These are phyloP conservation scores for Charadrius vociferus DNA, from an alignment of 2,113 vertebrate genomes.

Conservation along the genomic window DNA sequence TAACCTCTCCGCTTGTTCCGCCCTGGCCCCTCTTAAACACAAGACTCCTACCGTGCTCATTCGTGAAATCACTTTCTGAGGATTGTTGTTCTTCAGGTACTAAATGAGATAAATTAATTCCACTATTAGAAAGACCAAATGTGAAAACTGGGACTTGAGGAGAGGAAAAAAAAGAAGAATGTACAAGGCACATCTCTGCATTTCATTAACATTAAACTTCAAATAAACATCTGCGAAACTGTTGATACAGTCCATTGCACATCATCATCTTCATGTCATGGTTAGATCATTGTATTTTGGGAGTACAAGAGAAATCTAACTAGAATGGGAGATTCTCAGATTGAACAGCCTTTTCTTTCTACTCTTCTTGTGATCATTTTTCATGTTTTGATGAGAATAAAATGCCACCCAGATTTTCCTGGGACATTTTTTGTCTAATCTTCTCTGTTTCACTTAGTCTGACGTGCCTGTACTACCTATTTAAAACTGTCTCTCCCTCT, in stretches of 20 bases:
- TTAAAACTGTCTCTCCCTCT: conserved; percentile 61
- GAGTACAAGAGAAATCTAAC: conserved; percentile 45
- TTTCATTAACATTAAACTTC: conserved; percentile 65
- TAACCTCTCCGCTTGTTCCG: background rate
- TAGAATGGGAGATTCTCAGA: conserved; percentile 49
- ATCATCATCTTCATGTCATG: conserved; percentile 51
- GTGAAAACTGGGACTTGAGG: background rate
- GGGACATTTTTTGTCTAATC: conserved; percentile 34
- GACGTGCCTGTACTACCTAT: conserved; percentile 63
- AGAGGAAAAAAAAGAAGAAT: background rate
- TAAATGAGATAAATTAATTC: conserved; percentile 2
- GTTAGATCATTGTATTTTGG: conserved; percentile 41
- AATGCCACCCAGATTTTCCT: conserved; percentile 22
- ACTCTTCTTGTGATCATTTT: background rate
- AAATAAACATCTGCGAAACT: conserved; percentile 59
- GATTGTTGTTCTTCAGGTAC: background rate
- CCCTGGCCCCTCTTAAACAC: background rate
- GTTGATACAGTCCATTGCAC: conserved; percentile 36
- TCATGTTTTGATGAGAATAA: conserved; percentile 42
- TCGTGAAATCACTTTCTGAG: background rate
- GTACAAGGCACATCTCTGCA: background rate
- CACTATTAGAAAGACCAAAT: background rate
- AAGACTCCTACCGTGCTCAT: background rate
- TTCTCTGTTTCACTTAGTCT: conserved; percentile 68
- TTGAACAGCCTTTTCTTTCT: conserved; percentile 13